phyloP scores from a whole-genome alignment of 2,113 vertebrate genomes.

The Ceyx cyanopectus region DNA sequence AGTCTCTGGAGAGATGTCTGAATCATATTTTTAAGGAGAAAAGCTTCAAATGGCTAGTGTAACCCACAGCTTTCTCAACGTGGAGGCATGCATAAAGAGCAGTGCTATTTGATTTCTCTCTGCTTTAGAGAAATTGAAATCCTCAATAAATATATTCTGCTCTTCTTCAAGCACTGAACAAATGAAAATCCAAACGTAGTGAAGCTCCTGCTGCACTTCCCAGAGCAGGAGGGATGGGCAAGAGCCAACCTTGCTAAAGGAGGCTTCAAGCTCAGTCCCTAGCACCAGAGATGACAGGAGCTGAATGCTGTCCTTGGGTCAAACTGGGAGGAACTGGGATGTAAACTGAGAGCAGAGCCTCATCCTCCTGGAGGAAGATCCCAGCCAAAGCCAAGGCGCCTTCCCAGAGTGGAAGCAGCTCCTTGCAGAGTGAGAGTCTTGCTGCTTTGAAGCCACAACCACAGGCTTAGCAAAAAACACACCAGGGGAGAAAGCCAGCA shows the following conservation, averaged over 20 bases:
- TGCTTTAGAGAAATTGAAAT: conserved; percentile 69
- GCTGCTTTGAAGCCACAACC: not conserved
- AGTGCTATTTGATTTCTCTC: conserved; percentile 57
- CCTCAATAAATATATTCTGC: conserved; percentile 59
- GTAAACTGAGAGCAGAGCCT: conserved; percentile 13
- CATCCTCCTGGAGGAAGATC: conserved; percentile 19
- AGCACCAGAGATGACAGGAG: not conserved
- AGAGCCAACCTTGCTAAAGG: not conserved
- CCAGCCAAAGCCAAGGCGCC: not conserved
- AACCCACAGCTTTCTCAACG: conserved; percentile 70
- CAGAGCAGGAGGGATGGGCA: not conserved
- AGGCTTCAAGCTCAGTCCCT: not conserved
- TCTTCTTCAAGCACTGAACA: conserved; percentile 65
- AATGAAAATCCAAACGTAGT: conserved; percentile 60
- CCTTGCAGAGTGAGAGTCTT: conserved; percentile 22
- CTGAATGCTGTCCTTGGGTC: not conserved
- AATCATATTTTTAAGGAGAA: conserved; percentile 70
- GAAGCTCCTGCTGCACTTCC: not conserved
- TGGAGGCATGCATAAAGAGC: conserved; percentile 61
- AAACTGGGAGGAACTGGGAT: not conserved
- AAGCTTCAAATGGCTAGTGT: conserved; percentile 73
- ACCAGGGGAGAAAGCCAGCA: not conserved
- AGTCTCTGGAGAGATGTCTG: conserved; percentile 52
- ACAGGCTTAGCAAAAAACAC: not conserved
- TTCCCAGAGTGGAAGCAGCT: not conserved